These are phyloP conservation scores for Heterotilapia buettikoferi DNA, from an alignment of 2,113 vertebrate species.

Conservation along the genomic window DNA sequence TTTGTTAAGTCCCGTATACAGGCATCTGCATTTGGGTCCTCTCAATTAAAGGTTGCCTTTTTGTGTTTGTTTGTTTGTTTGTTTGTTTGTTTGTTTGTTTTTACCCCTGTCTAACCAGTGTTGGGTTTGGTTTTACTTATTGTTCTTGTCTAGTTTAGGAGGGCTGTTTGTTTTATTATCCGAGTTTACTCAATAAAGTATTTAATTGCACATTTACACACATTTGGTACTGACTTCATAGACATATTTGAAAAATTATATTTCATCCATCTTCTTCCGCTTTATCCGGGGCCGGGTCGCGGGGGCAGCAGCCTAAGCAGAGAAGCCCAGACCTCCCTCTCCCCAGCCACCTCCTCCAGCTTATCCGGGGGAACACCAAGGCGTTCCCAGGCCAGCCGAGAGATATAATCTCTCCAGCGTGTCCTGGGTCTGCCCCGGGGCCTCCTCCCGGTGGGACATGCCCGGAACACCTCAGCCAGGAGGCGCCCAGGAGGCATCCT, in stretches of 20 bases:
- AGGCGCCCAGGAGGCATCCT: too few relatives aligned
- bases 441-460: too few relatives aligned
- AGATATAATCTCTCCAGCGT: too few relatives aligned
- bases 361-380: too few relatives aligned
- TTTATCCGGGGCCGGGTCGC: too few relatives aligned
- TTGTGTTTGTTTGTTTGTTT: not conserved
- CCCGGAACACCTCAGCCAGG: too few relatives aligned
- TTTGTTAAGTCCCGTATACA: accelerated
- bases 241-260: not conserved
- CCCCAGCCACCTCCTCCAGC: too few relatives aligned
- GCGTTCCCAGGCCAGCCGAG: too few relatives aligned
- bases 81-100: not conserved
- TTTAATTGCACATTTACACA: not conserved
- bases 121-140: not conserved
- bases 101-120: not conserved
- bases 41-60: not conserved
- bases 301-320: too few relatives aligned
- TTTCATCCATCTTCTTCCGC: not conserved
- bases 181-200: not conserved
- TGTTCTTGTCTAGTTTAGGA: not conserved
- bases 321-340: too few relatives aligned
- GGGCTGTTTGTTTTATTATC: not conserved
- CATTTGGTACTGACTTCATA: not conserved
- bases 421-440: too few relatives aligned
- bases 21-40: not conserved